These are phyloP conservation scores for Apogon talboti DNA, from an alignment of 2,797 vertebrate genomes.

Conservation along the genomic window DNA sequence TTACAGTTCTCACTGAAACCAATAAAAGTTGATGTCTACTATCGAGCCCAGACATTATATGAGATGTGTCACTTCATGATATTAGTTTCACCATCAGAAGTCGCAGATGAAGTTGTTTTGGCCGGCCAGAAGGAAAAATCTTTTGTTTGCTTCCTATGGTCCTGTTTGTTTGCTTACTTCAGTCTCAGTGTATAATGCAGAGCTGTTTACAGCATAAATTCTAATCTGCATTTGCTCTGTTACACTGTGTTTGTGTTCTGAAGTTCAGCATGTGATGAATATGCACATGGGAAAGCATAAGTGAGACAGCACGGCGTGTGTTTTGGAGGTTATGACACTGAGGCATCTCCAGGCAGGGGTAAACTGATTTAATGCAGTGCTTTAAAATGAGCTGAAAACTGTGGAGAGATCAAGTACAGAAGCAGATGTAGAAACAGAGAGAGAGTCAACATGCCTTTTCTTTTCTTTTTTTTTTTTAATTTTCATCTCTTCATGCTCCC, in stretches of 20 bases:
- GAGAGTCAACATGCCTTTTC: too few relatives aligned
- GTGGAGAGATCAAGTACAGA: conserved; percentile 42
- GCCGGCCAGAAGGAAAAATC: conserved; percentile 11
- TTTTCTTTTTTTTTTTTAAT: conserved; percentile 13
- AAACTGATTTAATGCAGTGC: conserved; percentile 65
- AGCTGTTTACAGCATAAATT: conserved; percentile 6
- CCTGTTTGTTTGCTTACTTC: conserved; percentile 17
- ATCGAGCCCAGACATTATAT: conserved; percentile 45
- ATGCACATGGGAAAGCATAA: conserved; percentile 11
- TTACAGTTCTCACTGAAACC: conserved; percentile 69
- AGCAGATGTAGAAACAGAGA: conserved; percentile 38
- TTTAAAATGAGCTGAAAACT: conserved; percentile 57
- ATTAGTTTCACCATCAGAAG: conserved; percentile 66
- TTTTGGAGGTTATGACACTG: conserved; percentile 44
- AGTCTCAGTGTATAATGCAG: conserved; percentile 6
- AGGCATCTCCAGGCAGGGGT: conserved; percentile 43
- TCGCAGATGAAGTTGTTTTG: conserved; percentile 38
- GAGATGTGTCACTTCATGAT: conserved; percentile 59
- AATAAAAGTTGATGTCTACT: conserved; percentile 70
- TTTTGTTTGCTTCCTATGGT: conserved; percentile 25
- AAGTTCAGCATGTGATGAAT: conserved; percentile 7
- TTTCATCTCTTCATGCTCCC: conserved; percentile 46
- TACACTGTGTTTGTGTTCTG: conserved; percentile 19
- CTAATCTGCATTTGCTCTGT: conserved; percentile 19
- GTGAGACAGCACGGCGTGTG: conserved; percentile 36